Conservation (phyloP, 2,797 vertebrate genomes). For the Parambassis ranga region DNA sequence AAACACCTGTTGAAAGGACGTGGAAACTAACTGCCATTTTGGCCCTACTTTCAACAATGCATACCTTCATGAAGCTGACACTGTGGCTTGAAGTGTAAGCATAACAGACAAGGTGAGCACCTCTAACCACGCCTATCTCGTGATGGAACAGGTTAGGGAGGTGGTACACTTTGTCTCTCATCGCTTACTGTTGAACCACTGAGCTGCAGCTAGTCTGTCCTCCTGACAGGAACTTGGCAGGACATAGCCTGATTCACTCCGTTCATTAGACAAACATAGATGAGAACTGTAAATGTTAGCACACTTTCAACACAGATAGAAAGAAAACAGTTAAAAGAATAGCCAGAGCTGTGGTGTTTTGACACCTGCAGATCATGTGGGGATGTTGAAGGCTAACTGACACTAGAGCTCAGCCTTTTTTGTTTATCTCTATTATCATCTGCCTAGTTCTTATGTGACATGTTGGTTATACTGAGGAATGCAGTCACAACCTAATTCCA, state of each 20-base stretch:
- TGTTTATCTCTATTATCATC: background rate
- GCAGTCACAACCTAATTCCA: too few species aligned
- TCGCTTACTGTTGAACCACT: constrained; percentile 48
- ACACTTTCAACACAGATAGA: constrained; percentile 37
- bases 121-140: constrained; percentile 57
- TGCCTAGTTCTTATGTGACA: constrained; percentile 7
- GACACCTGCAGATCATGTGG: constrained; percentile 71
- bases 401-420: constrained; percentile 5
- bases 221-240: constrained; percentile 81
- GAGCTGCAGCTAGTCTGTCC: constrained; percentile 36
- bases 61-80: constrained; percentile 70
- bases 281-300: constrained; percentile 74
- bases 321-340: constrained; percentile 25
- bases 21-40: constrained; percentile 76
- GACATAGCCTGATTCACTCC: constrained; percentile 59
- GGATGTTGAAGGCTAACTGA: constrained; percentile 24
- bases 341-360: constrained; percentile 58
- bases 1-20: constrained; percentile 77
- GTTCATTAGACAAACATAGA: constrained; percentile 74
- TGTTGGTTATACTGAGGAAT: too few species aligned
- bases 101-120: constrained; percentile 43
- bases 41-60: constrained; percentile 70
- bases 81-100: constrained; percentile 48
- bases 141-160: constrained; percentile 73
- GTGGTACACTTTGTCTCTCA: constrained; percentile 67